Conservation (phyloP, 2,888 invertebrate species). For the Tricholauxania praeusta region DNA sequence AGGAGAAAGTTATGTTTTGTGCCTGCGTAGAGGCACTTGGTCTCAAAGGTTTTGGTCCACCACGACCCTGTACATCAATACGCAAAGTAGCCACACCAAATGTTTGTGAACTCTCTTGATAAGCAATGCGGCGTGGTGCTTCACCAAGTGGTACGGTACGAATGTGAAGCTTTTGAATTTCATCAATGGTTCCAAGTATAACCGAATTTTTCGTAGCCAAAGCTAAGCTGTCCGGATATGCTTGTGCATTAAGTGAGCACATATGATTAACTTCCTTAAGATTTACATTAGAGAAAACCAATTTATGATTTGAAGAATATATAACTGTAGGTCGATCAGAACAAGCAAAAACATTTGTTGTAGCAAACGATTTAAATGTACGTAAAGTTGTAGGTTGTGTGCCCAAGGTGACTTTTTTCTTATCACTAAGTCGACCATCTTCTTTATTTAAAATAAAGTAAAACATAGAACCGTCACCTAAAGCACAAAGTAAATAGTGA, state of each 20-base stretch:
- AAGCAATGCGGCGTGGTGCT: conserved; percentile 92
- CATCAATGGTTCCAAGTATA: conserved; percentile 97
- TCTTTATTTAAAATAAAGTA: conserved; percentile 89
- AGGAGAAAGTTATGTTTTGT: conserved; percentile 73
- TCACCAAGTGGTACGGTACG: conserved; percentile 95
- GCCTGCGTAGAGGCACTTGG: conserved; percentile 85
- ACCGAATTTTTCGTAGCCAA: conserved; percentile 68
- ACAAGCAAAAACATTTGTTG: conserved; percentile 98
- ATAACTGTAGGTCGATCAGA: conserved; percentile 98
- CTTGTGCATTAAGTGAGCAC: conserved; percentile 96
- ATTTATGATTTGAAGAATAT: conserved; percentile 98
- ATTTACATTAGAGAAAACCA: conserved; percentile 98
- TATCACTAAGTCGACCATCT: conserved; percentile 83
- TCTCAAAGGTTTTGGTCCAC: conserved; percentile 75
- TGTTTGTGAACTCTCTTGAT: conserved; percentile 93
- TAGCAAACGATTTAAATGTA: conserved; percentile 89
- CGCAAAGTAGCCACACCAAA: conserved; percentile 95
- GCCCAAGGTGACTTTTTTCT: conserved; percentile 96
- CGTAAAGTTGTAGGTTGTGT: conserved; percentile 96
- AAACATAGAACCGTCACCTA: conserved; percentile 98
- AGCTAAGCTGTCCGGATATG: conserved; percentile 87
- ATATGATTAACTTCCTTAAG: conserved; percentile 96
- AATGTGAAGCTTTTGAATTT: conserved; percentile 98
- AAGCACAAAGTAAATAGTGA: conserved; percentile 89
- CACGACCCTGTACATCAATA: conserved; percentile 86